Evolutionary conservation across 2,888 invertebrate genomes (phyloP).

Genomic region (Orthonevra nobilis): DNA sequence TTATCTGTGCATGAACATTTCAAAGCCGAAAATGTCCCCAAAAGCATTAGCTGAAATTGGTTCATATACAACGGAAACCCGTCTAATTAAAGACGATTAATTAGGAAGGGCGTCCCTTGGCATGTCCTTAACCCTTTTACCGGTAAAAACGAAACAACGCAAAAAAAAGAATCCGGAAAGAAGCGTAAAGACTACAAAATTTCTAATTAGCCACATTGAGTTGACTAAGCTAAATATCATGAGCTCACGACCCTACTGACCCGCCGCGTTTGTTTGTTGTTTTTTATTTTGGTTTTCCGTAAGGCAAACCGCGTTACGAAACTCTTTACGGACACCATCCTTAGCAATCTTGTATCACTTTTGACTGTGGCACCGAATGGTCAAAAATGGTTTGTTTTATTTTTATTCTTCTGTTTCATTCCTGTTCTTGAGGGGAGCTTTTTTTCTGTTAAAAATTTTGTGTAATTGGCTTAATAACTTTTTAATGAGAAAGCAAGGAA

Average conservation of each 20-base stretch:
- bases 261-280: conserved; percentile 16
- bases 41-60: conserved; percentile 42
- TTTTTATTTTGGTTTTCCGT: no score
- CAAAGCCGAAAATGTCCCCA: conserved; percentile 22
- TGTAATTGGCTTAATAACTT: conserved; percentile 70
- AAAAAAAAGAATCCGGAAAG: not conserved
- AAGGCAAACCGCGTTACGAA: conserved; percentile 8
- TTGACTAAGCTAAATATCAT: conserved; percentile 41
- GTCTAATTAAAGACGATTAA: conserved; percentile 62
- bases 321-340: conserved; percentile 17
- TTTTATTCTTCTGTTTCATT: not conserved
- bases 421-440: not conserved
- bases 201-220: conserved; percentile 66
- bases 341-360: conserved; percentile 30
- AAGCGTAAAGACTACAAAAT: conserved; percentile 49
- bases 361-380: not conserved
- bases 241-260: conserved; percentile 21
- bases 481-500: conserved; percentile 62
- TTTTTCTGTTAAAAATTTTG: conserved; percentile 46
- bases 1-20: no score
- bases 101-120: conserved; percentile 25
- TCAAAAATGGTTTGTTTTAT: conserved; percentile 11
- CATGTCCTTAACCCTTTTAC: conserved; percentile 40
- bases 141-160: conserved; percentile 10
- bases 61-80: conserved; percentile 36